Evolutionary conservation across 2,888 invertebrate species (phyloP).

Genomic region (Argyresthia albistria): DNA sequence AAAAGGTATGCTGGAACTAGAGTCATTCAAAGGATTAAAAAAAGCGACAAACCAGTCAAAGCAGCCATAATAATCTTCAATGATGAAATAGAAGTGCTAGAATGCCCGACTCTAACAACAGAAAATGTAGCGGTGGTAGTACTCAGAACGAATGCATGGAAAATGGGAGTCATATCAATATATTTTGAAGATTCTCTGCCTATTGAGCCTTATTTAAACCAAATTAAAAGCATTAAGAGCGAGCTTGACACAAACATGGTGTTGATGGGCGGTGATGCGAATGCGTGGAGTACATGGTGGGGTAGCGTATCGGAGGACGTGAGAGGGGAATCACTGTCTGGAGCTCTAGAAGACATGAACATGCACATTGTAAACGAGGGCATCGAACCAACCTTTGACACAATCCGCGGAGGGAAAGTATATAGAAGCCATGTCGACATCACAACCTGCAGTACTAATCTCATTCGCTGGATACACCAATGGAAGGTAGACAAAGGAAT

Average conservation of each 20-base stretch:
- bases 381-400: neutral
- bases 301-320: slow-evolving; percentile 3
- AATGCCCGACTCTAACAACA: neutral
- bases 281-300: slow-evolving; percentile 8
- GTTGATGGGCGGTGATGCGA: slow-evolving; percentile 4
- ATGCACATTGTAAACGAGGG: slow-evolving; percentile 2
- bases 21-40: neutral
- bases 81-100: neutral
- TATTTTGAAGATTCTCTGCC: slow-evolving; percentile 8
- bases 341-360: neutral
- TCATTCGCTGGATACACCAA: neutral
- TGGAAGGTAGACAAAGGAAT: neutral
- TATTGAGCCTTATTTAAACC: slow-evolving; percentile 6
- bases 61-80: slow-evolving; percentile 6
- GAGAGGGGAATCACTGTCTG: slow-evolving; percentile 1
- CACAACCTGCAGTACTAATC: neutral
- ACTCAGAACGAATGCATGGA: neutral
- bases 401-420: neutral
- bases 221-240: neutral
- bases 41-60: slow-evolving; percentile 1
- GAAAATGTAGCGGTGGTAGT: neutral
- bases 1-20: neutral
- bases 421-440: slow-evolving; percentile 1
- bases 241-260: neutral
- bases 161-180: neutral